These are phyloP conservation scores for Mormyrus lacerda DNA, from an alignment of 2,113 vertebrate genomes.

Conservation along the genomic window DNA sequence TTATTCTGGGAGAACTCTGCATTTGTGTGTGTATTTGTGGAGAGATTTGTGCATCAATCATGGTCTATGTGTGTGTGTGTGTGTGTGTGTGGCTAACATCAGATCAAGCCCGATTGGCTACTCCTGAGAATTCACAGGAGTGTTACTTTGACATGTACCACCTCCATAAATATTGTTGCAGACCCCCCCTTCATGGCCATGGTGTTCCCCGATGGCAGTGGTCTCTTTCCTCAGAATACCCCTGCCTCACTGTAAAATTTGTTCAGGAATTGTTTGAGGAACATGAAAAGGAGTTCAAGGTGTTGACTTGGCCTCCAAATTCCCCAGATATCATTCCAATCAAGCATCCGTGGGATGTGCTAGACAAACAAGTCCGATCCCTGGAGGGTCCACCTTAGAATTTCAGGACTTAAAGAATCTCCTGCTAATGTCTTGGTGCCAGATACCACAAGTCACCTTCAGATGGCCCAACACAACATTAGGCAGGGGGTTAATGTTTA, in stretches of 20 bases:
- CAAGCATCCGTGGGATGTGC: not conserved
- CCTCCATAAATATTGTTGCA: not conserved
- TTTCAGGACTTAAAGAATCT: not conserved
- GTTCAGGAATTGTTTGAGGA: not conserved
- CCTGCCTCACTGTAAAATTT: not conserved
- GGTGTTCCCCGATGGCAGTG: not conserved
- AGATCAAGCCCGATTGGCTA: no score
- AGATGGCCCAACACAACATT: not conserved
- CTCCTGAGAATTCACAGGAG: no score
- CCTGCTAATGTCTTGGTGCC: not conserved
- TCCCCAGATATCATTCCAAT: not conserved
- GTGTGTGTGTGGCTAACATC: not conserved
- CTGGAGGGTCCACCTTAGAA: not conserved
- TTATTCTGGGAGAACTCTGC: not conserved
- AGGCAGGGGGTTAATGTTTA: not conserved
- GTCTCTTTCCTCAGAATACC: not conserved
- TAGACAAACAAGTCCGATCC: not conserved
- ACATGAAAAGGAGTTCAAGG: not conserved
- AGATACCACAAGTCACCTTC: not conserved
- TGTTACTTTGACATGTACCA: no score
- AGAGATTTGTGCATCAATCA: no score
- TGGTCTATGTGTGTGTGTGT: not conserved
- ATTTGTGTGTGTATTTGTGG: not conserved
- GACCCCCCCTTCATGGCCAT: not conserved
- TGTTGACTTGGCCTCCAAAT: not conserved